Base-by-base conservation (phyloP, 2,113 vertebrate species). In the Alaudala cheleensis region DNA sequence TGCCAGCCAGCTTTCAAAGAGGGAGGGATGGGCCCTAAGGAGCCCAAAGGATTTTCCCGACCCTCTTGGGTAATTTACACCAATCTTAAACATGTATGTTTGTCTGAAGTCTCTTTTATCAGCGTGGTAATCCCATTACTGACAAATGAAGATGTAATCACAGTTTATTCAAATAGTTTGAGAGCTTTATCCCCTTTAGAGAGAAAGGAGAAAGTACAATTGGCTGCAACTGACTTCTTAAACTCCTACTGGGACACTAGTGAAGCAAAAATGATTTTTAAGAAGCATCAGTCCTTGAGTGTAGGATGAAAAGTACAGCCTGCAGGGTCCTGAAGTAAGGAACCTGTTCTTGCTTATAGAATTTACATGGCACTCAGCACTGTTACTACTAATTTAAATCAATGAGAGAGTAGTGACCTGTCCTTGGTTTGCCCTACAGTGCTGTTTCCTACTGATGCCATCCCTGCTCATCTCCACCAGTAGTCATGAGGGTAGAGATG, bases 131-230 rank as follows among this genome's bases (percentile, higher is more conserved):
- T 99, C 99, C 98, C 97, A 98, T 99, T 99, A 98, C 71, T 81
- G 93, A 94, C 98, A 98, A 98, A 99, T 99, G 98, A 98, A 99
- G 99, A 99, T 97, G 97, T 98, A 97, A 97, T 98, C 98, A 70
- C 95, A 96, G 97, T 98, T 97, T 97, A 97, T 98, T 98, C 97
- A 97, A 97, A 97, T 97, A 33, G 73, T 97, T 98, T 96, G 95
- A 97, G 97, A 95, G 95, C 97, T 97, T 96, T 96, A 97, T 98
- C 97, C 97, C 93, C 94, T 95, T 98, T 97, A 97, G 93, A 79
- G 80, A 88, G 74, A 94, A 95, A 94, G 96, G 44, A 97, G 94
- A 97, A 98, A 95, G 92, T 93, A 86, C 96, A 95, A 97, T 97
- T 97, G 98, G 96, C 92, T 90, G 96, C 78, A 95, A 96, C 96